Evolutionary conservation across 1,140 invertebrate genomes (phyloP).

Genomic region (Papilio polyxenes): DNA sequence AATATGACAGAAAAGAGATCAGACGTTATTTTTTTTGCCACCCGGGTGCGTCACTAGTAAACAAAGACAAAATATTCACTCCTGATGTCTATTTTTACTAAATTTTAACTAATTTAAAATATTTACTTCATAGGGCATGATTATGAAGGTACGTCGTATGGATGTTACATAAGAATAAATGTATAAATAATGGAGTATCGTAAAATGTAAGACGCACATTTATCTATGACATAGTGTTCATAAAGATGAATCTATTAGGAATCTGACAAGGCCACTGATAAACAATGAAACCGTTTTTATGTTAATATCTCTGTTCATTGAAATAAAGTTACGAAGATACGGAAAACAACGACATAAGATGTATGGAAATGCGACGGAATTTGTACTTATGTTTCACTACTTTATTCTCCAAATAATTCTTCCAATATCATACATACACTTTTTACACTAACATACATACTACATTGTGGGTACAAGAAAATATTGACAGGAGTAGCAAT

Average conservation of each 20-base stretch:
- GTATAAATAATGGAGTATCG: neutral
- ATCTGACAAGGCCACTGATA: conserved; percentile 24
- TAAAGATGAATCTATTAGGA: conserved; percentile 20
- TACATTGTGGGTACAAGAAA: neutral
- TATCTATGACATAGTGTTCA: conserved; percentile 18
- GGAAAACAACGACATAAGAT: neutral
- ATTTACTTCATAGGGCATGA: neutral
- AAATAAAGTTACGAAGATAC: neutral
- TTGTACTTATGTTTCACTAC: neutral
- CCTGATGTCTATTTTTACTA: neutral
- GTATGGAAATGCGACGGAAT: neutral
- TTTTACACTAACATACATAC: neutral
- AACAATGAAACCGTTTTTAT: conserved; percentile 14
- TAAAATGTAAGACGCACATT: neutral
- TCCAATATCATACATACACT: neutral
- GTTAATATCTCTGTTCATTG: conserved; percentile 30
- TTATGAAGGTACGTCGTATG: neutral
- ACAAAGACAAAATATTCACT: neutral
- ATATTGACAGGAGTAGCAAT: neutral
- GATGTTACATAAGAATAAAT: neutral
- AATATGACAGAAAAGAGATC: too few relatives aligned
- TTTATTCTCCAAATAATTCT: neutral
- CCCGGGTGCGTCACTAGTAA: neutral
- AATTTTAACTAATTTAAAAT: neutral
- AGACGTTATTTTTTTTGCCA: too few relatives aligned